Evolutionary conservation across 2,113 vertebrate genomes (phyloP).

Genomic region (Corvus cornix): DNA sequence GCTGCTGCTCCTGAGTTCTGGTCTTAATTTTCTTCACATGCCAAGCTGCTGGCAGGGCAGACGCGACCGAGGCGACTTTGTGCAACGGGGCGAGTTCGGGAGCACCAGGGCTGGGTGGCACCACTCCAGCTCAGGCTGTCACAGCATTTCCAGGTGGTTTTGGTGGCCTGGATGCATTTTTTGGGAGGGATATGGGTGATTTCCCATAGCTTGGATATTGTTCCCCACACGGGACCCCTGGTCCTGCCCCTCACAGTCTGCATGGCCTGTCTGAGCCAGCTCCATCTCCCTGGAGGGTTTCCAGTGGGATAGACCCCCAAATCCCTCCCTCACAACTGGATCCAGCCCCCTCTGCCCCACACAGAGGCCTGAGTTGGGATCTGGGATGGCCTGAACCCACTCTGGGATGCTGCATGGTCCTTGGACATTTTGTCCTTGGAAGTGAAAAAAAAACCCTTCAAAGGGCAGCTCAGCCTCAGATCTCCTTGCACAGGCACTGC

Average conservation of each 20-base stretch:
- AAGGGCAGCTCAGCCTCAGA: background rate
- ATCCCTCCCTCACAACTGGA: background rate
- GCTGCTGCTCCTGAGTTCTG: constrained; percentile 30
- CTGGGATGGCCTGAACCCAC: background rate
- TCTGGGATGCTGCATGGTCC: background rate
- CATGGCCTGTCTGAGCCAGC: fast-evolving
- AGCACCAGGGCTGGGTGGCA: background rate
- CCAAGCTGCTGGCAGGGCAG: background rate
- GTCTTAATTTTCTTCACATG: constrained; percentile 18
- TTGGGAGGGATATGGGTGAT: background rate
- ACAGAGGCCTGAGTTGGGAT: background rate
- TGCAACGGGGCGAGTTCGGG: fast-evolving
- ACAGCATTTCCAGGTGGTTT: background rate
- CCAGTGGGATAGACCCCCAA: background rate
- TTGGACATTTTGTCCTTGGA: background rate
- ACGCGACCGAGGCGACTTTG: fast-evolving
- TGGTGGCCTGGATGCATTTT: background rate
- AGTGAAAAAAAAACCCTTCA: background rate
- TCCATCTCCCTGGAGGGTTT: background rate
- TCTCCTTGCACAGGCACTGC: background rate
- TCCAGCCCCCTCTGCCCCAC: background rate
- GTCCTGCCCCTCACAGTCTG: background rate
- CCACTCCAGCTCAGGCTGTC: background rate
- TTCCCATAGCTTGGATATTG: fast-evolving
- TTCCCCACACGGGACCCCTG: fast-evolving